Evolutionary conservation across 2,797 vertebrate species (phyloP), one percentile per base, ranked within the genome.

Genomic region (Pelodytes ibericus): DNA sequence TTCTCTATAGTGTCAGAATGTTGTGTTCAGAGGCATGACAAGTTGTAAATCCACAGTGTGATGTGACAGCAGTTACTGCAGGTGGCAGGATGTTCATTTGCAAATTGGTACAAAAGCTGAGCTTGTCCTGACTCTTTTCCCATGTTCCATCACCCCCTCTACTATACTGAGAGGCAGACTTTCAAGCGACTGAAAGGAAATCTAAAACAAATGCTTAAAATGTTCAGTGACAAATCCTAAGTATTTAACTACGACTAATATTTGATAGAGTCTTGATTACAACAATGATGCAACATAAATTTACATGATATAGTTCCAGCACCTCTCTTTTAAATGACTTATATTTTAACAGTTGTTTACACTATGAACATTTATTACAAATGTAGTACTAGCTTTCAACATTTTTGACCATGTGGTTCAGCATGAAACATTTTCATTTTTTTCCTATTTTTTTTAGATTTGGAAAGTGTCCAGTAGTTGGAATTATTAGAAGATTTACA

Each of bases 21-120:
- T 44, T 44, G 41, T 44, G 10, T 16, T 62, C 29, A 6, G 68
- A 24, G 36, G 60, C 7, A 2, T 41, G n/a, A 1, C 53, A 75
- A n/a, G 13, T 11, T 65, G 16, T 61, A n/a, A 49, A 80, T 64
- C 72, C 75, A 64, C 76, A 30, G 66, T 72, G 18, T 36, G 73
- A 64, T 72, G 84, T 77, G 41, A 65, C 27, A 67, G 60, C 41
- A 81, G 39, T 53, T 79, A 62, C 62, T 77, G 74, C 65, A 72
- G 2, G 9, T 9, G 44, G 24, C 27, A 80, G 77, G 36, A 41
- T 69, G 49, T 36, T 83, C 69, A 74, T 81, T 71, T 51, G 16
- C 39, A 69, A 72, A 79, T 16, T 1, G n/a, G 0, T 58, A 0
- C 29, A 51, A 81, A 64, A 22, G 31, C 16, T 72, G 27, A 9